Conservation (phyloP, 2,797 vertebrate genomes). For the Psittacula derbiana region DNA sequence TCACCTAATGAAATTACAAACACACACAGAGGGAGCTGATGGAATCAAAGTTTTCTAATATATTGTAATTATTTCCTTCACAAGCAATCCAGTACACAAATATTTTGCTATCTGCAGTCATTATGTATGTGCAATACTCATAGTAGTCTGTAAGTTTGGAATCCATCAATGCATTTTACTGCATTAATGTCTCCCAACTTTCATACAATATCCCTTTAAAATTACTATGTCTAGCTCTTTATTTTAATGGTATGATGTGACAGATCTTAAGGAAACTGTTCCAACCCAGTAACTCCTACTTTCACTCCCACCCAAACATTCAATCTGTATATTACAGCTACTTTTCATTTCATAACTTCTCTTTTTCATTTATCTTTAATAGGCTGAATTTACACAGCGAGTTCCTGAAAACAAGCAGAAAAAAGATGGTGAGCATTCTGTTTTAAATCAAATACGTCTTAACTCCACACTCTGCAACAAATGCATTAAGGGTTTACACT, state of each 20-base stretch:
- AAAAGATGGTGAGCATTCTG: neutral
- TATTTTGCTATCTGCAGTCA: neutral
- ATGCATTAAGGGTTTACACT: neutral
- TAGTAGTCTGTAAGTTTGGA: neutral
- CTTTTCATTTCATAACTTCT: constrained; percentile 49
- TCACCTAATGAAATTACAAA: neutral
- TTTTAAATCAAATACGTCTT: constrained; percentile 2
- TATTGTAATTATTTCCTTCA: neutral
- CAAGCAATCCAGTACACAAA: neutral
- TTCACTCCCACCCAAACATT: constrained; percentile 69
- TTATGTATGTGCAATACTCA: neutral
- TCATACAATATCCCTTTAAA: constrained; percentile 56
- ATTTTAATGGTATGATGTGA: constrained; percentile 63
- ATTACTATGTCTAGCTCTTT: constrained; percentile 47
- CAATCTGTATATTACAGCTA: constrained; percentile 43
- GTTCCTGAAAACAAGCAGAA: neutral
- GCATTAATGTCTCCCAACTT: constrained; percentile 34
- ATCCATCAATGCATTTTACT: constrained; percentile 17
- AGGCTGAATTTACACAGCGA: neutral
- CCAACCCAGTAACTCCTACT: constrained; percentile 54
- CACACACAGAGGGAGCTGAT: neutral
- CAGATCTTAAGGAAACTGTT: constrained; percentile 54
- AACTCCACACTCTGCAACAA: neutral
- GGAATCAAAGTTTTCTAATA: neutral
- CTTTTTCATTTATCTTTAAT: constrained; percentile 25